Percentiles rank a stretch among this genome's conserved stretches.
Conservation (phyloP, 2,113 vertebrate species). For the Caranx ignobilis region DNA sequence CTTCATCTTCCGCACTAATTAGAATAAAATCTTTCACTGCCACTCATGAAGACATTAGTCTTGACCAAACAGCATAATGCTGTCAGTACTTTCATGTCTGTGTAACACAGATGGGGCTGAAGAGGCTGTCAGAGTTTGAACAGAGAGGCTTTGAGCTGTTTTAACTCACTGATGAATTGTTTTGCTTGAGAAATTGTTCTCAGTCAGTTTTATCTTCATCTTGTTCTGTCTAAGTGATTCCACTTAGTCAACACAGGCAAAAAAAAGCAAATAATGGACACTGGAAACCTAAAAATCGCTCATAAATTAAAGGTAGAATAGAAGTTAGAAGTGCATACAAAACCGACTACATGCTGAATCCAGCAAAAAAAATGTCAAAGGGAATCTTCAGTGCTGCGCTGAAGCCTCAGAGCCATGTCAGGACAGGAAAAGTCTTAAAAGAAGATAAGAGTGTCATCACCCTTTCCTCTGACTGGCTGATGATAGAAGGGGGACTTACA, state of each 20-base stretch:
- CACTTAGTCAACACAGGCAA: not conserved
- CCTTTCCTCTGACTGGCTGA: not conserved
- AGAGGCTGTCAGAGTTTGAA: conserved; percentile 1
- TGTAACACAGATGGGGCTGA: conserved; percentile 1
- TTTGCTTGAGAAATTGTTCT: no score
- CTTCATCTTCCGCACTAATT: conserved; percentile 3
- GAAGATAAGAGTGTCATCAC: conserved; percentile 9
- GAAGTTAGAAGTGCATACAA: not conserved
- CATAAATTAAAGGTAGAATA: not conserved
- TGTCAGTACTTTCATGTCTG: not conserved
- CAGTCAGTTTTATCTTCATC: not conserved
- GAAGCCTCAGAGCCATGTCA: not conserved
- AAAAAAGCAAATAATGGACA: not conserved
- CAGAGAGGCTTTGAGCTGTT: not conserved
- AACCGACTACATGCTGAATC: not conserved
- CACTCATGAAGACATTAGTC: not conserved
- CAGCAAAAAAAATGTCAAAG: not conserved
- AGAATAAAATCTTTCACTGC: conserved; percentile 5
- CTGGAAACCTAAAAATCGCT: not conserved
- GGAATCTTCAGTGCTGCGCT: not conserved
- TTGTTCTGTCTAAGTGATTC: not conserved
- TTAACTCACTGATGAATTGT: not conserved
- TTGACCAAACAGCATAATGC: not conserved
- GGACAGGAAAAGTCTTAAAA: not conserved
- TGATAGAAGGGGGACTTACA: conserved; percentile 3